Percentiles rank a stretch among this genome's conserved stretches.
Conservation (phyloP, 2,113 vertebrate genomes). For the Sebastes fasciatus region DNA sequence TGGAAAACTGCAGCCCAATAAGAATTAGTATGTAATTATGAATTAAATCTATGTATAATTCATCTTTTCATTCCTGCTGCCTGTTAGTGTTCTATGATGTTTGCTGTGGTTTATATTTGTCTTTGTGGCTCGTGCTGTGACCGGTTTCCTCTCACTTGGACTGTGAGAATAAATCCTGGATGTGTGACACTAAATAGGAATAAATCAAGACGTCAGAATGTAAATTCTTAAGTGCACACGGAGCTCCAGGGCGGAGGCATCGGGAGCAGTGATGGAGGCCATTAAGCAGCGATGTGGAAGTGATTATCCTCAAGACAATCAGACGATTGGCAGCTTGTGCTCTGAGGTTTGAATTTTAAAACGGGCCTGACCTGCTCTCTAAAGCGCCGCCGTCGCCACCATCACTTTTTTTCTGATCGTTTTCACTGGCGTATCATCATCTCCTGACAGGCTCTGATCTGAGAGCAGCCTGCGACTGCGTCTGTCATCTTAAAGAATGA, state of each 20-base stretch:
- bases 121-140: too few species aligned
- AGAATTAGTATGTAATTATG: too few species aligned
- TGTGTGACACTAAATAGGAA: not conserved
- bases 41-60: too few species aligned
- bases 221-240: not conserved
- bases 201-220: not conserved
- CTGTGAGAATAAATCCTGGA: not conserved
- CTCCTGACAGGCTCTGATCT: constrained; percentile 63
- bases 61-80: too few species aligned
- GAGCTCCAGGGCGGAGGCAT: not conserved
- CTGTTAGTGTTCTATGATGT: too few species aligned
- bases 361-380: constrained; percentile 42
- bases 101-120: too few species aligned
- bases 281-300: constrained; percentile 53
- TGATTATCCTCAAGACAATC: constrained; percentile 55
- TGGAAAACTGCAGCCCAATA: too few species aligned
- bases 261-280: constrained; percentile 18
- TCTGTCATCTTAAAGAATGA: constrained; percentile 61
- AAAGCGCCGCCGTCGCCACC: not conserved
- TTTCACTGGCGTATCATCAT: constrained; percentile 7
- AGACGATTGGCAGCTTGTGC: constrained; percentile 27
- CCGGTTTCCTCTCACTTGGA: too few species aligned
- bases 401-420: constrained; percentile 24
- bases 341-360: constrained; percentile 42
- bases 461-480: constrained; percentile 28